phyloP scores from a whole-genome alignment of 2,797 vertebrate genomes.

The Allobates femoralis region DNA sequence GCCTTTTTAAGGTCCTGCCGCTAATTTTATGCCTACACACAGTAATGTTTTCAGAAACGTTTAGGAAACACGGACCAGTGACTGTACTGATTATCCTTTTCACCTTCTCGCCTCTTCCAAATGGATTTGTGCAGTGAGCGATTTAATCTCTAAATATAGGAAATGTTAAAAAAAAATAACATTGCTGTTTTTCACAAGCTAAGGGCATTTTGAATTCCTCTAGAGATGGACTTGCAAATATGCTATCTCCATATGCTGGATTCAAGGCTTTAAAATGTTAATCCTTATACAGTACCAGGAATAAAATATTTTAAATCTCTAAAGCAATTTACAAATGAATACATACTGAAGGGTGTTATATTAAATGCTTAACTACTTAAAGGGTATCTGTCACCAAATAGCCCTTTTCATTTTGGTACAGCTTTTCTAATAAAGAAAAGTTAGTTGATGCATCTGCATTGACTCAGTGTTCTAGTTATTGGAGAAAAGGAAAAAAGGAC shows the following conservation, averaged over 20 bases:
- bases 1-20: conserved; percentile 98
- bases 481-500: background rate
- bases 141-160: conserved; percentile 99
- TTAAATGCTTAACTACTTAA: conserved; percentile 8
- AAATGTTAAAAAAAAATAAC: conserved; percentile 95
- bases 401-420: background rate
- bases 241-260: conserved; percentile 84
- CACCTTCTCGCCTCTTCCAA: conserved; percentile 98
- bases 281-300: conserved; percentile 26
- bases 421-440: background rate
- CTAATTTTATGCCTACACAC: conserved; percentile 99
- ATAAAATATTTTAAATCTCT: conserved; percentile 26
- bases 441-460: background rate
- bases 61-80: conserved; percentile 99
- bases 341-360: background rate
- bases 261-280: conserved; percentile 76
- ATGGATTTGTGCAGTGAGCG: conserved; percentile 99
- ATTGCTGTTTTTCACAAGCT: conserved; percentile 97
- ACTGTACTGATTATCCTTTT: conserved; percentile 99
- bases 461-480: background rate
- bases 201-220: conserved; percentile 89
- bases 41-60: conserved; percentile 99
- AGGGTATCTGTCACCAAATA: background rate
- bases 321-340: conserved; percentile 18
- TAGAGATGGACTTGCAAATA: conserved; percentile 87